phyloP scores from a whole-genome alignment of 2,888 invertebrate species.

The Ichneumoninae sp. region DNA sequence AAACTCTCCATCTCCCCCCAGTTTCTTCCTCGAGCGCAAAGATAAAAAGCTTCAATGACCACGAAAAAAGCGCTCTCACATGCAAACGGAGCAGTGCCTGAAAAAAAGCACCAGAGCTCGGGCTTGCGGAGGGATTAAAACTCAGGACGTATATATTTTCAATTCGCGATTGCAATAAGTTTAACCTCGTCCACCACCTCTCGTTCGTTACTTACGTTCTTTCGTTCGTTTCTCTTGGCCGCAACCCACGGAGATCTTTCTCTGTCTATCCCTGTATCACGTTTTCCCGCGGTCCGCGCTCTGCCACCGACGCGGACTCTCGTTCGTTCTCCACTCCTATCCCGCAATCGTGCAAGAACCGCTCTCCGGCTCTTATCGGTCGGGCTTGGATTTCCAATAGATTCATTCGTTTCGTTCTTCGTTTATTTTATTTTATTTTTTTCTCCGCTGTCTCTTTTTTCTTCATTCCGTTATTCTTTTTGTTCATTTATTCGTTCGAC shows the following conservation, averaged over 20 bases:
- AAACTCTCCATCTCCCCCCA: neutral
- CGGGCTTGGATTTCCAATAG: constrained; percentile 64
- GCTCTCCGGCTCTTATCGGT: constrained; percentile 59
- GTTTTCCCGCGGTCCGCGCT: constrained; percentile 54
- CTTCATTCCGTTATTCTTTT: constrained; percentile 34
- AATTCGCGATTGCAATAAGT: constrained; percentile 79
- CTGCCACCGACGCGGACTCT: constrained; percentile 41
- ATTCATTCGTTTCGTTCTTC: constrained; percentile 64
- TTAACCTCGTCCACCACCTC: constrained; percentile 71
- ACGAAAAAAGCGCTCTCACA: neutral
- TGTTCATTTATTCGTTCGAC: constrained; percentile 55
- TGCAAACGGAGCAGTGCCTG: constrained; percentile 13
- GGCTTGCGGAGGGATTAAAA: constrained; percentile 55
- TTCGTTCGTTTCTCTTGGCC: constrained; percentile 57
- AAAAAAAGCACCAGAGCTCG: constrained; percentile 1
- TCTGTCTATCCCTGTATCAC: constrained; percentile 58
- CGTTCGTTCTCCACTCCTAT: constrained; percentile 57
- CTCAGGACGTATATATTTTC: constrained; percentile 74
- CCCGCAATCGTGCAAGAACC: constrained; percentile 32
- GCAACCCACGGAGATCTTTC: constrained; percentile 55
- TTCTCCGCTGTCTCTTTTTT: constrained; percentile 29
- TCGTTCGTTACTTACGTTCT: constrained; percentile 74
- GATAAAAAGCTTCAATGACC: constrained; percentile 3
- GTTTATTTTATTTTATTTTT: constrained; percentile 35
- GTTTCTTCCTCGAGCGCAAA: constrained; percentile 4